Evolutionary conservation across 2,113 vertebrate species (phyloP), one percentile per base, ranked within the genome.

Genomic region (Polyodon spathula): DNA sequence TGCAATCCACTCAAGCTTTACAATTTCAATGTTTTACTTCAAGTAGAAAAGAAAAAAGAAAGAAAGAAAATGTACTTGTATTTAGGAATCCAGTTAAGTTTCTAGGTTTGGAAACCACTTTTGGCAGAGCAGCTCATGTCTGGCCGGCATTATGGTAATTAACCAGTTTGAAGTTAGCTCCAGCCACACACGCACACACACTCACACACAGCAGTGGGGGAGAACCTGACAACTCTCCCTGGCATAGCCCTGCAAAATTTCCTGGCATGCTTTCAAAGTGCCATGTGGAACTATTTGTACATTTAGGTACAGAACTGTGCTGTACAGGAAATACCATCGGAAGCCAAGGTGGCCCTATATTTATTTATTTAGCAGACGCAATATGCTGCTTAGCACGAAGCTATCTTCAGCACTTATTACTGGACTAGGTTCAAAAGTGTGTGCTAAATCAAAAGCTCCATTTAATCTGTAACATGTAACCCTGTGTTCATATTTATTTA

Each of bases 81-180:
- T 81, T 80, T 82, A 73, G 17, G 37, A 55, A 55, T 27, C 27
- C 48, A 50, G 12, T 11, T n/a, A 50, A 11, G 48, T 55, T 55
- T 38, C 11, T 55, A 55, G 8, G 37, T 37, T 37, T 69, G 73
- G 80, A 74, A 67, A 70, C 77, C 65, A 73, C 60, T 81, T 66
- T 79, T 86, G 81, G 83, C 81, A 76, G 46, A 62, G 72, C 73
- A 76, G 73, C 68, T 73, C 59, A 74, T 79, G 81, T 79, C 84
- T 88, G 82, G 85, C 78, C 68, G 72, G 72, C 60, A 80, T 82
- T 80, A 75, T 78, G 73, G 78, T 77, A 84, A 87, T 87, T 86
- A 81, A 81, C 74, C 76, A 78, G 76, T 83, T 79, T 86, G 85
- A 89, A 89, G 81, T 84, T 85, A 76, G 76, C 81, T 87, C 78